phyloP scores from a whole-genome alignment of 2,797 vertebrate genomes.

The Microcaecilia unicolor region DNA sequence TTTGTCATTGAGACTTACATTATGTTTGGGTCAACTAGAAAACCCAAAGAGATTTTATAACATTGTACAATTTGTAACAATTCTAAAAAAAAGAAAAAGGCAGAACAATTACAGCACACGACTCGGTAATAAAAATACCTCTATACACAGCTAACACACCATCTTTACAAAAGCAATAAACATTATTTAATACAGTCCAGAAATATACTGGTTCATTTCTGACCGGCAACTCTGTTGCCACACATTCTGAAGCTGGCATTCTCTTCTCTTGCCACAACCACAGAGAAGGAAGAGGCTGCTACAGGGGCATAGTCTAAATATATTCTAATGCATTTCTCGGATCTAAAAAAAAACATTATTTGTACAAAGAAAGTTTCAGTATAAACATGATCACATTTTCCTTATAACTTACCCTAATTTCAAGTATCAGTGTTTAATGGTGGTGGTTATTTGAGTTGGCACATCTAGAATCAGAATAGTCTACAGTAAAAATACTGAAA shows the following conservation, averaged over 20 bases:
- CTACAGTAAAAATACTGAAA: too few species aligned
- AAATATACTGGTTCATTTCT: slow-evolving; percentile 23
- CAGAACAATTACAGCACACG: slow-evolving; percentile 62
- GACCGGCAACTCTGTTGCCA: slow-evolving; percentile 11
- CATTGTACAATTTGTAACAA: slow-evolving; percentile 69
- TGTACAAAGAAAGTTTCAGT: slow-evolving; percentile 46
- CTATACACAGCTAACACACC: slow-evolving; percentile 44
- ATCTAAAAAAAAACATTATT: slow-evolving; percentile 52
- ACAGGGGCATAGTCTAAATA: too few species aligned
- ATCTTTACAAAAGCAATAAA: slow-evolving; percentile 33
- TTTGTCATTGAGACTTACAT: slow-evolving; percentile 99
- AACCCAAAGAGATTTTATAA: slow-evolving; percentile 89
- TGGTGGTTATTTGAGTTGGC: too few species aligned
- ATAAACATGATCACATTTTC: slow-evolving; percentile 31
- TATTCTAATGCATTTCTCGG: slow-evolving; percentile 42
- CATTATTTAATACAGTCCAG: slow-evolving; percentile 22
- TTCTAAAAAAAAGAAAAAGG: slow-evolving; percentile 66
- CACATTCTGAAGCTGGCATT: slow-evolving; percentile 14
- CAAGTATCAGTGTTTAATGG: too few species aligned
- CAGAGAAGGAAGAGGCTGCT: slow-evolving; percentile 3
- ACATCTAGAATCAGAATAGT: too few species aligned
- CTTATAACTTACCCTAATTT: too few species aligned
- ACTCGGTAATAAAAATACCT: slow-evolving; percentile 51
- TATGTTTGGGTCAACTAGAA: slow-evolving; percentile 91
- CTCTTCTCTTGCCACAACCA: slow-evolving; percentile 7